Evolutionary conservation across 2,888 invertebrate species (phyloP), one percentile per base, ranked within the genome.

Genomic region (Eupithecia dodoneata): DNA sequence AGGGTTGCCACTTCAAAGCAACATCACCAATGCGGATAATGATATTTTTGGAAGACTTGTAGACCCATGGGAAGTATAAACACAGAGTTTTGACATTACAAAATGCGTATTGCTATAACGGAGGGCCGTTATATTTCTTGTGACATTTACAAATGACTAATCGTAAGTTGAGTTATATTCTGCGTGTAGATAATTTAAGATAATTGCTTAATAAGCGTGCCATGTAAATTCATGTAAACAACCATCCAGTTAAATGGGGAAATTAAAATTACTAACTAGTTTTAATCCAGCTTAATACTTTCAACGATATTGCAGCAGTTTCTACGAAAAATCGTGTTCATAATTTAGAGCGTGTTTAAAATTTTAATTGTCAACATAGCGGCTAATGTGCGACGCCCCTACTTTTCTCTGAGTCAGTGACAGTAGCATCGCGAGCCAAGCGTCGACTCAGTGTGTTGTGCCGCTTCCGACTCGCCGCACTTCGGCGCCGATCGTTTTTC

Each of bases 311-410:
- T 65, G 72, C 67, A 72, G 41, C 44, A 30, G 18, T 65, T 74
- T 73, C 72, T 75, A 18, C 30, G 73, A 71, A 77, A 63, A 18
- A 80, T 80, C 79, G 77, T 83, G 82, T 79, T 73, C 52, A 65
- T 75, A 77, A 83, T 85, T 85, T 84, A 82, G 79, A 82, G 81
- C 84, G 79, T 80, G 81, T 83, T 87, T 81, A 79, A 82, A 86
- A 87, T 89, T 85, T 87, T 87, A 88, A 90, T 90, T 91, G 86
- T 87, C 86, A 91, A 89, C 87, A 86, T 47, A 89, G 90, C 90
- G 90, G 91, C 92, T 92, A 93, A 94, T 93, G 81, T 86, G 90
- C 90, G 92, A 89, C 91, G 90, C 90, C 94, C 94, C 94, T 94
- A 91, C 90, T 91, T 90, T 92, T 91, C 91, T 89, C 90, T 90